Evolutionary conservation across 2,797 vertebrate genomes (phyloP).

Genomic region (Salmo trutta): DNA sequence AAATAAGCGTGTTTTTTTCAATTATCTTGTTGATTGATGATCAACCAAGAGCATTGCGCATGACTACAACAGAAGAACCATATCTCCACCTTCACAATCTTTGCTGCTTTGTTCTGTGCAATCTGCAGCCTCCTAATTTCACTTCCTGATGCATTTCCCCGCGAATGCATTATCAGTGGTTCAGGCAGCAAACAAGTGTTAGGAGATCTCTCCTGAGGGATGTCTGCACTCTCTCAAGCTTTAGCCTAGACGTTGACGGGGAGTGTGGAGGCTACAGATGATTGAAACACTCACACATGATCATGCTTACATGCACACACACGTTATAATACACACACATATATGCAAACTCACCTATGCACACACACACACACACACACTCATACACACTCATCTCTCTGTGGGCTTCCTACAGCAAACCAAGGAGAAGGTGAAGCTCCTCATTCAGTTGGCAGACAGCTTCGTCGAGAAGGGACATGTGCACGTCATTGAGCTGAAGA

Average conservation of each 20-base stretch:
- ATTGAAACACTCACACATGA: background rate
- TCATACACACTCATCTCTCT: background rate
- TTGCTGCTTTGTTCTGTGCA: too few relatives aligned
- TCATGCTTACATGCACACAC: too few relatives aligned
- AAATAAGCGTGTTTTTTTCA: too few relatives aligned
- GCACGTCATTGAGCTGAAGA: constrained; percentile 92
- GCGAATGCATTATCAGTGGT: too few relatives aligned
- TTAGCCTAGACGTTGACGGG: background rate
- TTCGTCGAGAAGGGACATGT: constrained; percentile 97
- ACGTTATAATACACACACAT: background rate
- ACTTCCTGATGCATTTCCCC: too few relatives aligned
- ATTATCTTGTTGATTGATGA: too few relatives aligned
- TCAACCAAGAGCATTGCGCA: too few relatives aligned
- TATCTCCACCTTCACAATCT: too few relatives aligned
- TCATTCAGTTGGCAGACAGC: constrained; percentile 94
- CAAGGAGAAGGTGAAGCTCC: constrained; percentile 96
- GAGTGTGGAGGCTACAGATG: background rate
- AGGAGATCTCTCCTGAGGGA: background rate
- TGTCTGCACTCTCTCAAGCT: background rate
- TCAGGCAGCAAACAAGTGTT: constrained; percentile 2
- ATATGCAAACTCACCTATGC: background rate
- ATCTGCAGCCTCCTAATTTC: too few relatives aligned
- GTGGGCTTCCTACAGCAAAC: constrained; percentile 83
- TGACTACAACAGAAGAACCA: too few relatives aligned
- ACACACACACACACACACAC: background rate